A percentile compares a stretch with the other conserved stretches of the same genome.
phyloP scores from a whole-genome alignment of 2,113 vertebrate genomes.

The Pogona vitticeps region DNA sequence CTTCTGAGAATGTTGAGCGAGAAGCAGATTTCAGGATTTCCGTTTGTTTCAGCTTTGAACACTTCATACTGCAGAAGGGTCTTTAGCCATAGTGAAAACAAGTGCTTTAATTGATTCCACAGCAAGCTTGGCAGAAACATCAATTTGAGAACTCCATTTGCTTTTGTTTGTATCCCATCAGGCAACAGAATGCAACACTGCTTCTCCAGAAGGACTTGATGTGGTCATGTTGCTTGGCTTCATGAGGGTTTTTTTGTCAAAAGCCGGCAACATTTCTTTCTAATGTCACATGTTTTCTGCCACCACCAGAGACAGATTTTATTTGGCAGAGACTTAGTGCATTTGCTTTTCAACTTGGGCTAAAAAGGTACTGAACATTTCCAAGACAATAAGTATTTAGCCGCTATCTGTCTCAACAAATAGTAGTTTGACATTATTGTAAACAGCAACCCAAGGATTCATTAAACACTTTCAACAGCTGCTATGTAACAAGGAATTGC shows the following conservation, averaged over 20 bases:
- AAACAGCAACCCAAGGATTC: not conserved
- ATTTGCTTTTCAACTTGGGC: conserved; percentile 7
- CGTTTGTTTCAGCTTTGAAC: not conserved
- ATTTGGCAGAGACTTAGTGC: not conserved
- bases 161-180: conserved; percentile 31
- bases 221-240: not conserved
- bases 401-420: not conserved
- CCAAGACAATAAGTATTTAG: not conserved
- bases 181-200: not conserved
- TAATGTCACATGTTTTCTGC: not conserved
- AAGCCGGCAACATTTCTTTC: conserved; percentile 8
- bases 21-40: not conserved
- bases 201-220: conserved; percentile 17
- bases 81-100: not conserved
- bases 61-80: not conserved
- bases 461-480: conserved; percentile 2
- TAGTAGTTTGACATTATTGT: not conserved
- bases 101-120: conserved; percentile 5
- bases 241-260: conserved; percentile 23
- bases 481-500: conserved; percentile 6
- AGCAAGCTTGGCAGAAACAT: not conserved
- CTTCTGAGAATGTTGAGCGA: not conserved
- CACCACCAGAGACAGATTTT: not conserved
- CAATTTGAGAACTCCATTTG: not conserved
- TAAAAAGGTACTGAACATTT: conserved; percentile 18